Conservation (phyloP, 1,140 invertebrate species). For the Scaptomyza montana region DNA sequence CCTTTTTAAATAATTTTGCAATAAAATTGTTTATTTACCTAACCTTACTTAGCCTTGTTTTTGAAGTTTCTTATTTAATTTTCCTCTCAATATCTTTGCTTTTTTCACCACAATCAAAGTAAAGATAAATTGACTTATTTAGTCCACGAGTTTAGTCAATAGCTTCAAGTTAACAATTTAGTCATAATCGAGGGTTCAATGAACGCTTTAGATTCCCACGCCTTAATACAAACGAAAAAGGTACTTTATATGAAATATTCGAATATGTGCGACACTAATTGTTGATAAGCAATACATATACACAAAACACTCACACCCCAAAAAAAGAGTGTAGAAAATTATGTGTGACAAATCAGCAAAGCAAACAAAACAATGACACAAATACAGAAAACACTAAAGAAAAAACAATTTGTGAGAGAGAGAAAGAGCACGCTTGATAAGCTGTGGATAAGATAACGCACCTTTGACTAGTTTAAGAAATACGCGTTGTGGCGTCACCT, state of each 20-base stretch:
- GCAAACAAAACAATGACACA: slow-evolving; percentile 59
- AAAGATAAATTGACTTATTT: too few relatives aligned
- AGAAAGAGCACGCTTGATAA: slow-evolving; percentile 2
- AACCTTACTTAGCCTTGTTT: too few relatives aligned
- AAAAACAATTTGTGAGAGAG: too few relatives aligned
- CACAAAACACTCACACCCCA: slow-evolving; percentile 13
- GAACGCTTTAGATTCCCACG: slow-evolving; percentile 34
- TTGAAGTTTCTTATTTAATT: too few relatives aligned
- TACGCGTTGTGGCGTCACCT: slow-evolving; percentile 86
- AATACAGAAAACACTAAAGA: neutral
- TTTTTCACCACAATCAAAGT: too few relatives aligned
- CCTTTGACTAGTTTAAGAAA: slow-evolving; percentile 85
- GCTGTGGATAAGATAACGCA: slow-evolving; percentile 50
- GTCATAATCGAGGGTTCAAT: slow-evolving; percentile 35
- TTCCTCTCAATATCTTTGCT: too few relatives aligned
- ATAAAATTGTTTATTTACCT: too few relatives aligned
- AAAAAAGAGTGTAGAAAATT: slow-evolving; percentile 49
- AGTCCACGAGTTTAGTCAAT: neutral
- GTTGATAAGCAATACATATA: slow-evolving; percentile 36
- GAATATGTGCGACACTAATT: slow-evolving; percentile 4
- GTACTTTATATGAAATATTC: neutral
- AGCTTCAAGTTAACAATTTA: neutral
- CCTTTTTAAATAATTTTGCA: too few relatives aligned
- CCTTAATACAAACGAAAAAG: neutral
- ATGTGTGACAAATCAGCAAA: slow-evolving; percentile 71